Evolutionary conservation across 2,888 invertebrate genomes (phyloP).

Genomic region (Ophion ellenae): DNA sequence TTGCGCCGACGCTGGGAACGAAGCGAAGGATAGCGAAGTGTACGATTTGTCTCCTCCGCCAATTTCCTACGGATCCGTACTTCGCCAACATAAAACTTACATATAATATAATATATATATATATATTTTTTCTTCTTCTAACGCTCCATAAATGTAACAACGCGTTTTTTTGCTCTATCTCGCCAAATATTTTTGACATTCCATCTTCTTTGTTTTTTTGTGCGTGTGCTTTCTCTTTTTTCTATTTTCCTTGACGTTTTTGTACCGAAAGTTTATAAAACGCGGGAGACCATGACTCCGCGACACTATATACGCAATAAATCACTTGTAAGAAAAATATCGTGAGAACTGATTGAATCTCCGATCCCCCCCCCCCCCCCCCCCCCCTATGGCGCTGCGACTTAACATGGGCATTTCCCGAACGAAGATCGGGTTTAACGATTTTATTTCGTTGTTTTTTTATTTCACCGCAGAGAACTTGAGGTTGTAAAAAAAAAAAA

Average conservation of each 20-base stretch:
- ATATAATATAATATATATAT: background rate
- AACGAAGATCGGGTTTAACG: background rate
- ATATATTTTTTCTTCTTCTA: conserved; percentile 26
- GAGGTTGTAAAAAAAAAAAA: too few species aligned
- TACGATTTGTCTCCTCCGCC: conserved; percentile 14
- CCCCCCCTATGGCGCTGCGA: background rate
- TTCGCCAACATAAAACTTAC: conserved; percentile 6
- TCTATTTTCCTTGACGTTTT: conserved; percentile 18
- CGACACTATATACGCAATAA: conserved; percentile 53
- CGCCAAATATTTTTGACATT: background rate
- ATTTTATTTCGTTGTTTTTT: background rate
- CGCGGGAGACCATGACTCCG: conserved; percentile 35
- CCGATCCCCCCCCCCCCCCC: conserved; percentile 1
- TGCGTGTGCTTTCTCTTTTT: background rate
- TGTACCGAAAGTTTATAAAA: conserved; percentile 41
- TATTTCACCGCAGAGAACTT: background rate
- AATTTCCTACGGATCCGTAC: conserved; percentile 22
- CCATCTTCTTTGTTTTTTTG: conserved; percentile 15
- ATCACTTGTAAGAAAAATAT: conserved; percentile 50
- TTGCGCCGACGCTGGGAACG: conserved; percentile 25
- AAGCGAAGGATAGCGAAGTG: conserved; percentile 9
- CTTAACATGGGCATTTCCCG: background rate
- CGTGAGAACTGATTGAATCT: conserved; percentile 20
- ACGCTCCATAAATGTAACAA: conserved; percentile 23
- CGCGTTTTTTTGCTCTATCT: background rate